Conservation (phyloP, 2,888 invertebrate genomes). For the Agonopterix alstromeriana region DNA sequence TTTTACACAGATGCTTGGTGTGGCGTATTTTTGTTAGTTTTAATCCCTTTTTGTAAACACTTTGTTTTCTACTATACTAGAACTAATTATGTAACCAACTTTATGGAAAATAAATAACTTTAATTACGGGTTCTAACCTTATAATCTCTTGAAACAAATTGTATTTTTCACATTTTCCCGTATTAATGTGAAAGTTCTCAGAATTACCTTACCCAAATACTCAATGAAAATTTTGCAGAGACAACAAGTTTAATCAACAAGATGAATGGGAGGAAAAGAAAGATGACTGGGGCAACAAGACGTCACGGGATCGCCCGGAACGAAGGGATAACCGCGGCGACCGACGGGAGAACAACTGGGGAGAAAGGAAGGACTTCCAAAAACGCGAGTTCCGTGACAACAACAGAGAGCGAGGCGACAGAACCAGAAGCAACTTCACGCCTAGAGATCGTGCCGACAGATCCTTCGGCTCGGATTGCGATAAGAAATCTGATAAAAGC, state of each 20-base stretch:
- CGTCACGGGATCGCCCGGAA: constrained; percentile 9
- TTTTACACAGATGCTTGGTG: constrained; percentile 30
- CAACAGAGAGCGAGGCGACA: constrained; percentile 26
- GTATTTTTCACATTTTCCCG: too few species aligned
- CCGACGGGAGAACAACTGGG: constrained; percentile 23
- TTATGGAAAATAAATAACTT: too few species aligned
- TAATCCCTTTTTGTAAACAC: neutral
- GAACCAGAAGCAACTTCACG: constrained; percentile 45
- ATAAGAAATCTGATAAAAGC: constrained; percentile 45
- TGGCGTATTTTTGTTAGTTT: constrained; percentile 22
- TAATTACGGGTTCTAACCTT: too few species aligned
- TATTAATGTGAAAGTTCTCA: too few species aligned
- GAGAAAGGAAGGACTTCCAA: constrained; percentile 22
- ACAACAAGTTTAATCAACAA: constrained; percentile 10
- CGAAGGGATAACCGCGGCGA: constrained; percentile 16
- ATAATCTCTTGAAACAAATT: too few species aligned
- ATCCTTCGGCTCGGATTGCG: constrained; percentile 44
- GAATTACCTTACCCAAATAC: too few species aligned
- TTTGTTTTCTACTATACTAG: too few species aligned
- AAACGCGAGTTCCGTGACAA: constrained; percentile 32
- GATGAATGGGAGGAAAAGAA: constrained; percentile 38
- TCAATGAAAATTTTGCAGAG: constrained; percentile 13
- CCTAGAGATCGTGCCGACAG: constrained; percentile 54
- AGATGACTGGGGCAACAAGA: constrained; percentile 36
- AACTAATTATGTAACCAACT: too few species aligned